These are phyloP conservation scores for Stramonita haemastoma DNA, from an alignment of 2,888 invertebrate genomes.

Conservation along the genomic window DNA sequence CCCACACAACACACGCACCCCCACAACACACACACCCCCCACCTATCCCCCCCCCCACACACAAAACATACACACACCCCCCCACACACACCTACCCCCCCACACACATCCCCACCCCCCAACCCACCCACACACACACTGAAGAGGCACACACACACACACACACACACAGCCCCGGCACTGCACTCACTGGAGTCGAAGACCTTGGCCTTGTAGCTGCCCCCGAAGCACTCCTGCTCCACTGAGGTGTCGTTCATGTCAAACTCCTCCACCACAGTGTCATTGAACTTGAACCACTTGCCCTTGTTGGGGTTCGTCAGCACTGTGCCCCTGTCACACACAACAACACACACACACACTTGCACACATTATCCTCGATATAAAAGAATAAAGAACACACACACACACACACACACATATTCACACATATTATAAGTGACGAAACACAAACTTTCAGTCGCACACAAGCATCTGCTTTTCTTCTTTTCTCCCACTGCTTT, in stretches of 20 bases:
- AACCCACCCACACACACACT: neutral
- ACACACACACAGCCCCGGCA: neutral
- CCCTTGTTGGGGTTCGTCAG: conserved; percentile 76
- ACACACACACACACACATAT: no score
- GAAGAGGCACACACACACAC: neutral
- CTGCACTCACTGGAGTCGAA: conserved; percentile 66
- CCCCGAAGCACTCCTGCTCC: conserved; percentile 80
- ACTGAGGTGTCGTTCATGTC: conserved; percentile 78
- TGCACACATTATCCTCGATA: no score
- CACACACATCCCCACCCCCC: neutral
- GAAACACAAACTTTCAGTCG: no score
- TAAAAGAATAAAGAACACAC: no score
- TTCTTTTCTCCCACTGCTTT: no score
- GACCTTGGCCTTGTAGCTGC: conserved; percentile 79
- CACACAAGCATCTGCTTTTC: no score
- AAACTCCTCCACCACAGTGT: conserved; percentile 79
- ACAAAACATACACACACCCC: neutral
- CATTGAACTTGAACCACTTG: conserved; percentile 80
- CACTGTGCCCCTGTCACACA: conserved; percentile 72
- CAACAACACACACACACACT: conserved; percentile 77
- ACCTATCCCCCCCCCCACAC: neutral
- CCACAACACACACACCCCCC: neutral
- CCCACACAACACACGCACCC: neutral
- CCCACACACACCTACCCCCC: neutral
- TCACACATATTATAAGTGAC: no score